Percentiles rank a stretch among this genome's conserved stretches.
Conservation (phyloP, 2,797 vertebrate genomes). For the Phalanger gymnotis region DNA sequence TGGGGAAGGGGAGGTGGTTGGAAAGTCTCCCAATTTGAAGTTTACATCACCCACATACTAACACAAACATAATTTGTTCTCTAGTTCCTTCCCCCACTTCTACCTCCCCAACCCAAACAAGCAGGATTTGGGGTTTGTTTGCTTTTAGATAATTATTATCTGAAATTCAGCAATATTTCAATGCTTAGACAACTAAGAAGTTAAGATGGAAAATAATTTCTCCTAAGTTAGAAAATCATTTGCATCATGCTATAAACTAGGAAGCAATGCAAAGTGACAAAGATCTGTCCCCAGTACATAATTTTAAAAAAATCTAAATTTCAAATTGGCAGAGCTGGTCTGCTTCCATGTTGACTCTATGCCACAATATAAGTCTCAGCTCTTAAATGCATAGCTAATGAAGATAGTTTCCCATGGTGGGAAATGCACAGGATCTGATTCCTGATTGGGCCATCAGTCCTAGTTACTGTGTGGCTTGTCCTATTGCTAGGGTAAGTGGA, state of each 20-base stretch:
- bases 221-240: slow-evolving; percentile 91
- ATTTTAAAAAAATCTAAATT: slow-evolving; percentile 85
- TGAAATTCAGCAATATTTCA: slow-evolving; percentile 84
- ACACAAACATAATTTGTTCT: slow-evolving; percentile 82
- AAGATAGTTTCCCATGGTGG: slow-evolving; percentile 98
- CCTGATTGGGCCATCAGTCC: slow-evolving; percentile 97
- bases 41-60: slow-evolving; percentile 85
- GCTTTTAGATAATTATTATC: slow-evolving; percentile 82
- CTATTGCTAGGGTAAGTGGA: slow-evolving; percentile 95
- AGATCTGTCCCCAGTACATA: slow-evolving; percentile 90
- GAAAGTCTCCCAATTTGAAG: slow-evolving; percentile 84
- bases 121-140: slow-evolving; percentile 86
- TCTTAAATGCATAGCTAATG: slow-evolving; percentile 92
- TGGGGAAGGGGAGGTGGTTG: slow-evolving; percentile 73
- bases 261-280: slow-evolving; percentile 91
- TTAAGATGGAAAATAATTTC: slow-evolving; percentile 86
- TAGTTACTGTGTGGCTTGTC: slow-evolving; percentile 97
- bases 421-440: slow-evolving; percentile 97
- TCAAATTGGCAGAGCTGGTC: slow-evolving; percentile 87
- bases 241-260: slow-evolving; percentile 97
- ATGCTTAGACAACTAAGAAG: slow-evolving; percentile 87
- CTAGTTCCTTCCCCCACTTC: slow-evolving; percentile 62
- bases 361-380: slow-evolving; percentile 74
- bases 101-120: slow-evolving; percentile 66
- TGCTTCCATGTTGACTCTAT: slow-evolving; percentile 81